Percentiles rank a stretch among this genome's conserved stretches.
phyloP scores from a whole-genome alignment of 2,888 invertebrate species.

The Drosophila tripunctata region DNA sequence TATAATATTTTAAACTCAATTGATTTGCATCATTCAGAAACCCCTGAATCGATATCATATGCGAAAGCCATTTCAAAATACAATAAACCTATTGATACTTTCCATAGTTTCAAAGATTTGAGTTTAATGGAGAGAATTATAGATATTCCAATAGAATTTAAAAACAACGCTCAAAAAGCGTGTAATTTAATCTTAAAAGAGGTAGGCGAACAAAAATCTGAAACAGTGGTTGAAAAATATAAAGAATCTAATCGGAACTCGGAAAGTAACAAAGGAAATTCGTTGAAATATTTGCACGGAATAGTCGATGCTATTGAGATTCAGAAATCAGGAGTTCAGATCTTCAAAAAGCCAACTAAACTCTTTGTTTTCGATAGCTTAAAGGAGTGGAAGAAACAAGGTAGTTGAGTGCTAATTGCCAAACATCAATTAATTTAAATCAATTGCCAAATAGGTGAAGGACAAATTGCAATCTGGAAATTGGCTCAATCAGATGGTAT shows the following conservation, averaged over 20 bases:
- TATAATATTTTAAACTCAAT: neutral
- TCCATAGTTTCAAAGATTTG: neutral
- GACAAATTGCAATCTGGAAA: slow-evolving; percentile 42
- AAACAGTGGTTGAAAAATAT: neutral
- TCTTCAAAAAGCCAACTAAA: slow-evolving; percentile 33
- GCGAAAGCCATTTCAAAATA: too few species aligned
- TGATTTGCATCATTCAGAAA: neutral
- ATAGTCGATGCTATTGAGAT: slow-evolving; percentile 22
- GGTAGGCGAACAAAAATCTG: neutral
- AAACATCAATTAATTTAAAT: neutral
- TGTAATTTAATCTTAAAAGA: neutral
- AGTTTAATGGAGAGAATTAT: neutral
- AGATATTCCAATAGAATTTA: too few species aligned
- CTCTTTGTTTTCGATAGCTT: slow-evolving; percentile 29
- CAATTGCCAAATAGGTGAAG: slow-evolving; percentile 30
- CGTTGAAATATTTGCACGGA: neutral
- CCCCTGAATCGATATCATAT: neutral
- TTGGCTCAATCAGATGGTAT: neutral
- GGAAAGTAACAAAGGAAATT: neutral
- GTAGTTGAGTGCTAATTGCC: neutral
- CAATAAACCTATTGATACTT: neutral
- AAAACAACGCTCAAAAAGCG: neutral
- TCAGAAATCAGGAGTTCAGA: slow-evolving; percentile 9
- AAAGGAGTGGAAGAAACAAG: slow-evolving; percentile 39
- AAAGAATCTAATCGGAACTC: too few species aligned